Percentiles rank a stretch among this genome's conserved stretches.
Evolutionary conservation across 2,888 invertebrate species (phyloP).

Genomic region (Deladenus siricidicola): DNA sequence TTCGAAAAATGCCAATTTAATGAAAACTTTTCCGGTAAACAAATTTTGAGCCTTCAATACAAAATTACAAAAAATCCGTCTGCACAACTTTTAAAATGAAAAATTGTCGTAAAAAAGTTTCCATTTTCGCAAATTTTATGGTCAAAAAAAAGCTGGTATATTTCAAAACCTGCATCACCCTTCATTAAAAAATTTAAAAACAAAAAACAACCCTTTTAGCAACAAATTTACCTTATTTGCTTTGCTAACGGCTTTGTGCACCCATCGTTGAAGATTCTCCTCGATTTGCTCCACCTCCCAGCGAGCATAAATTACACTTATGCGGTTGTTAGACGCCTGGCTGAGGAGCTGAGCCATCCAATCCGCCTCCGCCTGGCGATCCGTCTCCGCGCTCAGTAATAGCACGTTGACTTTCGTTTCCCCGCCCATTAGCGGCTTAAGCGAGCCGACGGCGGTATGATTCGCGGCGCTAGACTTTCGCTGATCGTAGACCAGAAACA

Average conservation of each 20-base stretch:
- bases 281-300: constrained; percentile 12
- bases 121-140: not conserved
- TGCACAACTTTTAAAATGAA: no score
- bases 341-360: not conserved
- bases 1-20: no score
- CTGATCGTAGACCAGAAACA: not conserved
- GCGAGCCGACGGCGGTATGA: not conserved
- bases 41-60: no score
- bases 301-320: constrained; percentile 13
- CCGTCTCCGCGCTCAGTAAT: not conserved
- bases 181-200: not conserved
- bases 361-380: not conserved
- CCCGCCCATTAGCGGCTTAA: not conserved
- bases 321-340: not conserved
- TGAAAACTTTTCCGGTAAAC: no score
- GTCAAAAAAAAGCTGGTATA: not conserved
- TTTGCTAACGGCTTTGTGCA: constrained; percentile 3
- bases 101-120: no score
- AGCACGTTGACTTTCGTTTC: not conserved
- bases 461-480: not conserved
- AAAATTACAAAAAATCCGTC: no score
- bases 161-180: not conserved
- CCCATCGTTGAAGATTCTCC: constrained; percentile 14
- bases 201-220: not conserved
- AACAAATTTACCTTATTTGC: constrained; percentile 9